phyloP scores from a whole-genome alignment of 2,888 invertebrate genomes.

The Isoperla grammatica region DNA sequence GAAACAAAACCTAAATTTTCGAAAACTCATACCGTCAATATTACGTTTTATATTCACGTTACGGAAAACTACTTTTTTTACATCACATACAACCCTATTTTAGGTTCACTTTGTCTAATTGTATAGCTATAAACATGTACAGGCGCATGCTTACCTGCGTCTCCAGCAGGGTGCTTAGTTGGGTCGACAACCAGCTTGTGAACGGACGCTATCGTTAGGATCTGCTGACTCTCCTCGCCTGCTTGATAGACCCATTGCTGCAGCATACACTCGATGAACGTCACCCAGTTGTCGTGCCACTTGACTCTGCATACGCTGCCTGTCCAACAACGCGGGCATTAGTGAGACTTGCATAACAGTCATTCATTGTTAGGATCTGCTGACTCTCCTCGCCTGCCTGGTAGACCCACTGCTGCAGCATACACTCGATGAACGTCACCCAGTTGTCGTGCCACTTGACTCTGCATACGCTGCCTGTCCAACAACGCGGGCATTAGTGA shows the following conservation, averaged over 20 bases:
- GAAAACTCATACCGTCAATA: neutral
- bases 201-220: slow-evolving; percentile 47
- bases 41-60: too few species aligned
- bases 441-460: slow-evolving; percentile 51
- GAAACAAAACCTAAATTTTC: too few species aligned
- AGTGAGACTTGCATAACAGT: too few species aligned
- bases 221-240: slow-evolving; percentile 40
- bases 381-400: slow-evolving; percentile 40
- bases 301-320: slow-evolving; percentile 40
- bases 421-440: slow-evolving; percentile 52
- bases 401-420: slow-evolving; percentile 50
- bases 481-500: too few species aligned
- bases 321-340: slow-evolving; percentile 1
- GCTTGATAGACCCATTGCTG: slow-evolving; percentile 45
- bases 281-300: slow-evolving; percentile 53
- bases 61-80: neutral
- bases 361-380: too few species aligned
- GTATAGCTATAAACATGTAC: too few species aligned
- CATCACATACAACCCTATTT: slow-evolving; percentile 32
- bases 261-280: slow-evolving; percentile 52
- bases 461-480: slow-evolving; percentile 37
- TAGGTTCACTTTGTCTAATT: too few species aligned
- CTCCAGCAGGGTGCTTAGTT: neutral
- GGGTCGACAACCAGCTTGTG: slow-evolving; percentile 45
- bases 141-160: neutral